Evolutionary conservation across 2,113 vertebrate species (phyloP), one percentile per base, ranked within the genome.

Genomic region (Bufo bufo): DNA sequence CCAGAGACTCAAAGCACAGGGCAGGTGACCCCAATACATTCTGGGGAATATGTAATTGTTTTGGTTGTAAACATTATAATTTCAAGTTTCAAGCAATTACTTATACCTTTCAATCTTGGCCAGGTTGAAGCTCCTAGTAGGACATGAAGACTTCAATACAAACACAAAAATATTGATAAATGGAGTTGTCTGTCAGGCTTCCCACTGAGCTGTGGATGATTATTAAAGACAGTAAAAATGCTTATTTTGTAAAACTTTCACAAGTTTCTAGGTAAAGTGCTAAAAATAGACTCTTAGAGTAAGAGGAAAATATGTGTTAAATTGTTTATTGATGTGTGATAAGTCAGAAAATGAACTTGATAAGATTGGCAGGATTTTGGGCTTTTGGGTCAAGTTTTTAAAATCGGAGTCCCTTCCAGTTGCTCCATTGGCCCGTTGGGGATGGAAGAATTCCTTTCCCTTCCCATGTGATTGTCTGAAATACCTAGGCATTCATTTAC

Each of bases 221-320:
- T 71, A 71, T 71, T 71, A 71, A 43, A 71, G 66, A 71, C 23
- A 71, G 66, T 12, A 71, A 71, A 71, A 71, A 71, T 33, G 66
- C 66, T 71, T 71, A 71, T 43, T 11, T 71, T 43, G 66, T 71
- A 71, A 71, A 71, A 71, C 23, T 71, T 69, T 33, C n/a, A 23
- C n/a, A 69, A 69, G 65, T 69, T n/a, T 10, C n/a, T 69, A 33
- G 11, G 65, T 23, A 23, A 69, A 69, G 9, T 23, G 11, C 12
- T 71, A 43, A 12, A 43, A 9, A 13, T 6, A 23, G 65, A 66
- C 65, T 65, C 17, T 23, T n/a, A 71, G 12, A 71, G 6, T 33
- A 13, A 65, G 43, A 43, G 66, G n/a, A 20, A 72, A 45, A 72
- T 72, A 14, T 17, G 47, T 47, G 4, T 14, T 33, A 43, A 33